Conservation (phyloP, 2,797 vertebrate species). For the Amblyraja radiata region DNA sequence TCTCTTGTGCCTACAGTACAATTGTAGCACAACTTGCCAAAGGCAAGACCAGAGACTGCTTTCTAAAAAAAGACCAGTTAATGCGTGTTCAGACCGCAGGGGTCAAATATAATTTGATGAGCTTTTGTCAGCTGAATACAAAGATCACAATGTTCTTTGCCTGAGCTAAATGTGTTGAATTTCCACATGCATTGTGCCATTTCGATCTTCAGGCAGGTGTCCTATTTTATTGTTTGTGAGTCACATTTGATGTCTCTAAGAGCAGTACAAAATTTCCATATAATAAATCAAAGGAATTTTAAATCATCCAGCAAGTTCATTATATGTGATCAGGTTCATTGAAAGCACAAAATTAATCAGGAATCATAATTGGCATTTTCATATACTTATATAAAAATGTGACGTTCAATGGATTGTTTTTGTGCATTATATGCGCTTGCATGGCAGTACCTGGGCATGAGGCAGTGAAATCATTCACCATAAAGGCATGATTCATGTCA, state of each 20-base stretch:
- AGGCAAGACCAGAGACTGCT: not conserved
- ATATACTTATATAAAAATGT: too few relatives aligned
- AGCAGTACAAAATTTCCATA: not conserved
- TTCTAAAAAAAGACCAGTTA: not conserved
- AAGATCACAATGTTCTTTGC: not conserved
- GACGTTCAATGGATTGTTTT: too few relatives aligned
- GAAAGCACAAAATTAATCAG: too few relatives aligned
- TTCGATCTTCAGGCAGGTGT: constrained; percentile 2
- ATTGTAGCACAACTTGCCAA: constrained; percentile 17
- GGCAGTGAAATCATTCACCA: too few relatives aligned
- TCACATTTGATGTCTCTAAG: not conserved
- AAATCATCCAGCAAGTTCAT: too few relatives aligned
- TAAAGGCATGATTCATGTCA: too few relatives aligned
- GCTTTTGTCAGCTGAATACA: not conserved
- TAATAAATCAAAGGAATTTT: too few relatives aligned
- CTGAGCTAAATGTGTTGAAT: not conserved
- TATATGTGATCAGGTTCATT: too few relatives aligned
- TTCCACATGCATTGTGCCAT: not conserved
- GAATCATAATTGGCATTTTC: too few relatives aligned
- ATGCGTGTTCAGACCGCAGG: not conserved
- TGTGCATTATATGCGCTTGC: too few relatives aligned
- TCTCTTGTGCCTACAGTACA: constrained; percentile 13
- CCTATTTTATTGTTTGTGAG: not conserved
- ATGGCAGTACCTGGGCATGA: too few relatives aligned
- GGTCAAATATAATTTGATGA: constrained; percentile 7